Percentiles rank a stretch among this genome's conserved stretches.
phyloP scores from a whole-genome alignment of 2,888 invertebrate genomes.

The Caenorhabditis japonica region DNA sequence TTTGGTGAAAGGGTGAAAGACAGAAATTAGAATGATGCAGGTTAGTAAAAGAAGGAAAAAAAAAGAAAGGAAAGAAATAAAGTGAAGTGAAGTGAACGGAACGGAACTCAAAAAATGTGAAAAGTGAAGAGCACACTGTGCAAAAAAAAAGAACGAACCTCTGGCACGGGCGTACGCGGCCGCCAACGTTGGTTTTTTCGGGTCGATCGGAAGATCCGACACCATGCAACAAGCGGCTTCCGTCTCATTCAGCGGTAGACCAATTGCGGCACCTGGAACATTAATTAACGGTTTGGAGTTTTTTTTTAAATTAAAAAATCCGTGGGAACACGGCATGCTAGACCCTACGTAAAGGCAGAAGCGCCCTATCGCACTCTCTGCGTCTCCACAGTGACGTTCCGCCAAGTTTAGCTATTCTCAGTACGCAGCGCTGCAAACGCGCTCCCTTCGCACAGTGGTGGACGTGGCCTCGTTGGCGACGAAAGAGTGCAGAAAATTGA shows the following conservation, averaged over 20 bases:
- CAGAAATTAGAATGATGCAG: no score
- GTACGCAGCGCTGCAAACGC: no score
- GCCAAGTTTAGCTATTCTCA: no score
- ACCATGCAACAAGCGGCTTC: conserved; percentile 94
- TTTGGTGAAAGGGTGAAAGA: background rate
- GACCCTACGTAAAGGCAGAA: no score
- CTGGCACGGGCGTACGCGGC: conserved; percentile 94
- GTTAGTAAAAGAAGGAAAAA: conserved; percentile 3
- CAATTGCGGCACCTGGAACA: conserved; percentile 87
- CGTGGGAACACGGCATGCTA: no score
- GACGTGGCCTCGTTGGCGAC: no score
- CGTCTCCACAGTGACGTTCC: no score
- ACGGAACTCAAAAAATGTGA: conserved; percentile 7
- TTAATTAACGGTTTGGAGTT: conserved; percentile 2
- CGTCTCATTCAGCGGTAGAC: conserved; percentile 84
- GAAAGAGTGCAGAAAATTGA: no score
- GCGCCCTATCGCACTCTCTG: no score
- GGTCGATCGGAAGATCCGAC: conserved; percentile 83
- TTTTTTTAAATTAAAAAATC: no score
- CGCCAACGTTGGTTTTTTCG: conserved; percentile 82
- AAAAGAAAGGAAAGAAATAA: conserved; percentile 20
- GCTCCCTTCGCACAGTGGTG: no score
- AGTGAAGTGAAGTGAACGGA: conserved; percentile 8
- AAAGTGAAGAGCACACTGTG: conserved; percentile 11
- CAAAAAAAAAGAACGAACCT: conserved; percentile 78